phyloP scores from a whole-genome alignment of 1,140 invertebrate species.

The Cyclargus thomasi region DNA sequence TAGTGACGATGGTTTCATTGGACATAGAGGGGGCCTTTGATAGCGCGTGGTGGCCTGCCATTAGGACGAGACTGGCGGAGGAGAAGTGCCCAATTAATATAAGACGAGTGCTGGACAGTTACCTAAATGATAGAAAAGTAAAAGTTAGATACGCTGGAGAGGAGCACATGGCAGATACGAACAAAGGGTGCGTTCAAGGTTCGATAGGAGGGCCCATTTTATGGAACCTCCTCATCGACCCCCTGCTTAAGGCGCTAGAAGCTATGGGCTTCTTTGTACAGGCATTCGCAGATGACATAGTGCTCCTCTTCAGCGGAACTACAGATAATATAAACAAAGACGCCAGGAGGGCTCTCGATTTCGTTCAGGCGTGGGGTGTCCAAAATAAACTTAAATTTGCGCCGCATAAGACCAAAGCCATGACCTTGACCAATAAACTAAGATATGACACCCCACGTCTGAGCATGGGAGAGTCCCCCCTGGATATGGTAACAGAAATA shows the following conservation, averaged over 20 bases:
- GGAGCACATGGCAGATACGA: no score
- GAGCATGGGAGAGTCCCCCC: constrained; percentile 14
- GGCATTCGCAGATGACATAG: no score
- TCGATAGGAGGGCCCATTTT: no score
- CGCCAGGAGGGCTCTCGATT: not conserved
- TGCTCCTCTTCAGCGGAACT: no score
- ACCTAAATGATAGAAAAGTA: constrained; percentile 21
- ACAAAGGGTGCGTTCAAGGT: no score
- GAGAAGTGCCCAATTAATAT: constrained; percentile 23
- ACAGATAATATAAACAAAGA: no score
- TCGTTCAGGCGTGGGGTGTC: constrained; percentile 9
- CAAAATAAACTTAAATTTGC: constrained; percentile 16
- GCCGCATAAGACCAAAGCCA: constrained; percentile 17
- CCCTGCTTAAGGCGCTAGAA: no score
- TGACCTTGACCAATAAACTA: constrained; percentile 19
- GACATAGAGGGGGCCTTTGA: constrained; percentile 27
- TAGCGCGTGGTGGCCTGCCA: not conserved
- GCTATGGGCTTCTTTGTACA: no score
- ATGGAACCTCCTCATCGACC: no score
- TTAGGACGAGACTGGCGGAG: constrained; percentile 7
- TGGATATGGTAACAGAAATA: constrained; percentile 17
- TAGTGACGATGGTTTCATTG: constrained; percentile 21
- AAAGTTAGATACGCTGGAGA: constrained; percentile 23
- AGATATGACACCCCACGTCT: constrained; percentile 23
- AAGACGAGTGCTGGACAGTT: constrained; percentile 18